Evolutionary conservation across 2,888 invertebrate genomes (phyloP), one percentile per base, ranked within the genome.

Genomic region (Theretra japonica): DNA sequence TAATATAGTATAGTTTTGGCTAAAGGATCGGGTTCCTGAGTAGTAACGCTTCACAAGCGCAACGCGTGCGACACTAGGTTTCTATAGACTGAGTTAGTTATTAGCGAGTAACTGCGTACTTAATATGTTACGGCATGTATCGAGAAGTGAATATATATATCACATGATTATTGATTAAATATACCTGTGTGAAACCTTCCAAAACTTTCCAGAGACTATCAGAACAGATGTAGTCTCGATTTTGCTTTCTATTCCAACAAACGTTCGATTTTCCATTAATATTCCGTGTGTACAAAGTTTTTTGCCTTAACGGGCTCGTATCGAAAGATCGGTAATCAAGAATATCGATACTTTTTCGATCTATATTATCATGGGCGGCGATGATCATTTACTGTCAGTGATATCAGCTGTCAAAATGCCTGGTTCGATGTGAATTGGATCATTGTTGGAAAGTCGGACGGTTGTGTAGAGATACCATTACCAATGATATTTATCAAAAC

Each of bases 41-140:
- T 62, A 62, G 21, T 62, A 62, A 41, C 21, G 11, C n/a, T 11
- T 62, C 33, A 62, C 33, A 7, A n/a, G 41, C 33, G 62, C 62
- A 21, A 4, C 28, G 59, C 59, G 33, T 41, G 33, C 70, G 62
- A 56, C 56, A 73, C 71, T 74, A 73, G 75, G 60, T 33, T 71
- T 73, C 25, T 68, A 72, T 76, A 76, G 75, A 76, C 75, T 76
- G 75, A 74, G 41, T 69, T 73, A 74, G 72, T 72, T 15, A 48
- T 70, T 59, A 30, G 62, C 33, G 21, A 62, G 62, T 62, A 41
- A 21, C 41, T 62, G 21, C 62, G 62, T 62, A 41, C 62, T 62
- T 41, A 62, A 7, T 41, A n/a, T 21, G 33, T 21, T 62, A 33
- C 19, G 8, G 33, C 30, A 33, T 53, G 53, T 53, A 19, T 17